Evolutionary conservation across 2,888 invertebrate species (phyloP), one percentile per base, ranked within the genome.

Genomic region (Cetonia aurata): DNA sequence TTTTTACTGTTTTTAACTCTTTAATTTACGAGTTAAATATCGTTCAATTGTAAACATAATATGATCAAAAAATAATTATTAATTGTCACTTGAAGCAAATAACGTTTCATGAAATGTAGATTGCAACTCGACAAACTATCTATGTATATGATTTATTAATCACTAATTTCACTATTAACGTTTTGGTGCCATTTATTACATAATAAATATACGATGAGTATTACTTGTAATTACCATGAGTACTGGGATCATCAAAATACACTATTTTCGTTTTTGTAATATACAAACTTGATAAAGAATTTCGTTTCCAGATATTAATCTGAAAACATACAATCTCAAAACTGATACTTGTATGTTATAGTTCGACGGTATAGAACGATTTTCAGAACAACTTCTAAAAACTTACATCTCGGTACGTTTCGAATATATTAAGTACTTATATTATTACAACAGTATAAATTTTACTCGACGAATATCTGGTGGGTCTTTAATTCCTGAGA

Each of bases 201-300:
- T 8, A 62, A 56, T 52, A 50, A 57, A 56, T 60, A 41, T 60
- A 44, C 31, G 9, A 44, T 52, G 69, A 69, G 69, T 69, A 69
- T 69, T 69, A 69, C 69, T 15, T 33, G 59, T 53, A 37, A 37
- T 69, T 67, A 67, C 33, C 69, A 62, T 41, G 53, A 69, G 60
- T 69, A 69, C 69, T 69, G 69, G 69, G 50, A 62, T 62, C n/a
- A n/a, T n/a, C 6, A 56, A 67, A 55, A 59, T 42, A 59, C 59
- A 60, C n/a, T 31, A n/a, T 10, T 59, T 42, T 48, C 48, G 1
- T 60, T 10, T 46, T 60, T 44, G 44, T 62, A 50, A 50, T 62
- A 48, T 62, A 62, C 48, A 62, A 62, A 46, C 25, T 60, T 60
- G 6, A 48, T 62, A 62, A 60, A 41, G 31, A 33, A 19, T 46